These are phyloP conservation scores for Pterocles gutturalis DNA, from an alignment of 2,113 vertebrate genomes.

Conservation along the genomic window DNA sequence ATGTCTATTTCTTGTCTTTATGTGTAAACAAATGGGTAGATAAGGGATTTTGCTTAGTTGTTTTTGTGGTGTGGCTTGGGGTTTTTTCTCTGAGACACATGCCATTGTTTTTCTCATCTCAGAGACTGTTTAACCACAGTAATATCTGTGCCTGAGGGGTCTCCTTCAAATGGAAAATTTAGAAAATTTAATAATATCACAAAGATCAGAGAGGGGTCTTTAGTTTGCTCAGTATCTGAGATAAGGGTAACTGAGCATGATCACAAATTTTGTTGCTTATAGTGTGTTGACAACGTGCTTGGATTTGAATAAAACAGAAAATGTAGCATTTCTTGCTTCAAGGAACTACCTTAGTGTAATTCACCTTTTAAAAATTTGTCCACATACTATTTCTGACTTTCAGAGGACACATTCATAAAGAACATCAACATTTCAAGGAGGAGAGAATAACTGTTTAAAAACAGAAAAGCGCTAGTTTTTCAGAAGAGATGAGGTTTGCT, in stretches of 20 bases:
- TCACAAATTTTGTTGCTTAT: background rate
- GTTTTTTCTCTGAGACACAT: rapidly evolving
- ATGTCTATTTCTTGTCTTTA: background rate
- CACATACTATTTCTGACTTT: background rate
- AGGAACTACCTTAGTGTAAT: background rate
- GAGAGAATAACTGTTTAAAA: background rate
- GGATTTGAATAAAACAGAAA: background rate
- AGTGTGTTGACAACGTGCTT: background rate
- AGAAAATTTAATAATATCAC: background rate
- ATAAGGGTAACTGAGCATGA: background rate
- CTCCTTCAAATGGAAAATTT: background rate
- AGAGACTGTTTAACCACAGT: background rate
- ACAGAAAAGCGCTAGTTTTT: background rate
- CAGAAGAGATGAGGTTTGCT: background rate
- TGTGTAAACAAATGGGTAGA: background rate
- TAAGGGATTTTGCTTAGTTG: background rate
- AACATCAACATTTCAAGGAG: background rate
- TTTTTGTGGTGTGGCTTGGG: background rate
- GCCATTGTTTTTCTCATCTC: background rate
- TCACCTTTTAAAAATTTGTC: background rate
- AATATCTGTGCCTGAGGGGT: background rate
- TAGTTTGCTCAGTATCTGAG: background rate
- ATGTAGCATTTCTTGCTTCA: background rate
- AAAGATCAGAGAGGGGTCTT: background rate
- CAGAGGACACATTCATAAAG: background rate